These are phyloP conservation scores for Polydesmus complanatus DNA, from an alignment of 2,888 invertebrate species.

Conservation along the genomic window DNA sequence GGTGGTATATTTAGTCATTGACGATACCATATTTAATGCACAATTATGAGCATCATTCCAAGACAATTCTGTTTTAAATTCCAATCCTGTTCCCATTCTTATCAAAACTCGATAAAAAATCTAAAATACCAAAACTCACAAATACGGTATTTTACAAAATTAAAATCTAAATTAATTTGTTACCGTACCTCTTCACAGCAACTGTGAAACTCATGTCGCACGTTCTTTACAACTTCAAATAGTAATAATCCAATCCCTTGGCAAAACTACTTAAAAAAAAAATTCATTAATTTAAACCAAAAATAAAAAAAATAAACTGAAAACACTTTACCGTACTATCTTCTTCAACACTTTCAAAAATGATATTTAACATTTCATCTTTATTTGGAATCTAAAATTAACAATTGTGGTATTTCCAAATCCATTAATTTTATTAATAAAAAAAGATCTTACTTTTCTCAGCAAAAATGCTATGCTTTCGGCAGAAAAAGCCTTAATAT, in stretches of 20 bases:
- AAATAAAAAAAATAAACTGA: not conserved
- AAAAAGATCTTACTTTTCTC: constrained; percentile 49
- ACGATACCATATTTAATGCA: constrained; percentile 17
- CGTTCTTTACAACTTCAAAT: constrained; percentile 75
- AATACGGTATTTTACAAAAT: not conserved
- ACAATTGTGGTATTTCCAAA: constrained; percentile 1
- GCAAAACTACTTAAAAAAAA: constrained; percentile 41
- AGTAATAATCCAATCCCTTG: constrained; percentile 71
- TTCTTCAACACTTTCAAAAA: constrained; percentile 50
- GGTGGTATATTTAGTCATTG: constrained; percentile 18
- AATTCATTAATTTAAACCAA: not conserved
- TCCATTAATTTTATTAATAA: too few relatives aligned
- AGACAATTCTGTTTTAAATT: not conserved
- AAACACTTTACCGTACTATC: constrained; percentile 36
- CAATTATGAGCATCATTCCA: constrained; percentile 13
- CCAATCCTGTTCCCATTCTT: constrained; percentile 18
- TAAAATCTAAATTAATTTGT: constrained; percentile 9
- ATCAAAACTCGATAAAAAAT: constrained; percentile 19
- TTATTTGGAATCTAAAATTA: constrained; percentile 51
- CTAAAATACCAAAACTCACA: constrained; percentile 14
- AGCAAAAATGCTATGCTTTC: constrained; percentile 93
- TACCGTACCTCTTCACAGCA: constrained; percentile 50
- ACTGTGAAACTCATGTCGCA: constrained; percentile 71
- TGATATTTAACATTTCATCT: constrained; percentile 51
- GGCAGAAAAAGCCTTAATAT: constrained; percentile 83